These are phyloP conservation scores for Endotricha flammealis DNA, from an alignment of 2,888 invertebrate species.

Conservation along the genomic window DNA sequence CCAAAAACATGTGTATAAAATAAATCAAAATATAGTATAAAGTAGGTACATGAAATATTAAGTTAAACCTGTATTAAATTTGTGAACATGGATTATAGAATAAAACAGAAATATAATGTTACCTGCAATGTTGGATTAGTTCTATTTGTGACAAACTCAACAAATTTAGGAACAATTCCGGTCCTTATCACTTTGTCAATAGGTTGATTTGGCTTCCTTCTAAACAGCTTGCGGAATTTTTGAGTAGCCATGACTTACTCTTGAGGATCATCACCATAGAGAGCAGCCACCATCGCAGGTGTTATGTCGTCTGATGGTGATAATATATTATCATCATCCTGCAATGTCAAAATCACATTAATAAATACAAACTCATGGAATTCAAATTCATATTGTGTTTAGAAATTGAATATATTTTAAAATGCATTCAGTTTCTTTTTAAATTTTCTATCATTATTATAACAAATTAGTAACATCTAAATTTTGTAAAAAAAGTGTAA, in stretches of 20 bases:
- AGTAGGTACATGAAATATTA: no score
- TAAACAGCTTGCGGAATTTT: slow-evolving; percentile 94
- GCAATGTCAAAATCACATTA: no score
- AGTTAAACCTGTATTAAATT: no score
- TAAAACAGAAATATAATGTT: no score
- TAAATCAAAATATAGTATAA: no score
- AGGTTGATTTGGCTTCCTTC: slow-evolving; percentile 97
- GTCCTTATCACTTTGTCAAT: slow-evolving; percentile 97
- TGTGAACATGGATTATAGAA: slow-evolving; percentile 7
- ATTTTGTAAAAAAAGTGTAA: no score
- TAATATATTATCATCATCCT: slow-evolving; percentile 70
- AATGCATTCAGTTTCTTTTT: no score
- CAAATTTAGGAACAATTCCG: slow-evolving; percentile 96
- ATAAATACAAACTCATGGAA: no score
- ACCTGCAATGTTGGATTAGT: slow-evolving; percentile 92
- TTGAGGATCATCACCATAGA: slow-evolving; percentile 86
- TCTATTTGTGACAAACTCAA: slow-evolving; percentile 91
- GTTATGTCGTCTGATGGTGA: slow-evolving; percentile 79
- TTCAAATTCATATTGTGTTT: background rate
- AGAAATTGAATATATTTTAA: no score
- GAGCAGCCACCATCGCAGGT: slow-evolving; percentile 89
- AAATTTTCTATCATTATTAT: no score
- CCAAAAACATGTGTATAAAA: no score
- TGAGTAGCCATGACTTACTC: slow-evolving; percentile 93
- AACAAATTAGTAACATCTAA: no score